A percentile compares a stretch with the other conserved stretches of the same genome.
Conservation (phyloP, 1,140 invertebrate genomes). For the Ceratitis capitata region DNA sequence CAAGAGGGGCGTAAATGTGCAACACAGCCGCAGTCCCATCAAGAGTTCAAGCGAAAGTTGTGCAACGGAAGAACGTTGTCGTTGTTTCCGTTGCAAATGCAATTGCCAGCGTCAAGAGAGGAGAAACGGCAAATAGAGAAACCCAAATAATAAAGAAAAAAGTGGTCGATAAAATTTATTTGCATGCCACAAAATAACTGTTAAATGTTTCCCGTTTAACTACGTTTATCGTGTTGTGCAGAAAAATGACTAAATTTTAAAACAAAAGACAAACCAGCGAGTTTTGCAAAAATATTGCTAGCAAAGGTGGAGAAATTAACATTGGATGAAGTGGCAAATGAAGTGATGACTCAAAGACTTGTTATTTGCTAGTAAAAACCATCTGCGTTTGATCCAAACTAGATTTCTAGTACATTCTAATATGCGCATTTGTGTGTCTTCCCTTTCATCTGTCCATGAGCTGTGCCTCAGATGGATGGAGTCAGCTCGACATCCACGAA, state of each 20-base stretch:
- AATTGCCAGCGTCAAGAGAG: neutral
- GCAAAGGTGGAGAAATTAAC: neutral
- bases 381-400: too few species aligned
- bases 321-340: too few species aligned
- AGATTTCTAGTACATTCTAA: too few species aligned
- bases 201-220: neutral
- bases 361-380: too few species aligned
- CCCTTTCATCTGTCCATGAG: too few species aligned
- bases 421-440: too few species aligned
- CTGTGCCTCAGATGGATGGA: too few species aligned
- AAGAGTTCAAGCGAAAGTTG: neutral
- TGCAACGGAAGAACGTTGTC: neutral
- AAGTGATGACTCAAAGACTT: too few species aligned
- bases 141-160: neutral
- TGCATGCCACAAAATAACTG: neutral
- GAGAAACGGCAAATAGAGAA: neutral
- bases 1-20: neutral
- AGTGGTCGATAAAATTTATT: neutral
- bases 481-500: too few species aligned
- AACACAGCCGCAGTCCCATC: neutral
- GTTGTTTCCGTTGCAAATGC: conserved; percentile 18
- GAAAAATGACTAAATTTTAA: neutral
- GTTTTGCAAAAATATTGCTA: neutral
- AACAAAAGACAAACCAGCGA: neutral
- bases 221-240: neutral